Evolutionary conservation across 2,888 invertebrate species (phyloP).

Genomic region (Acleris sparsana): DNA sequence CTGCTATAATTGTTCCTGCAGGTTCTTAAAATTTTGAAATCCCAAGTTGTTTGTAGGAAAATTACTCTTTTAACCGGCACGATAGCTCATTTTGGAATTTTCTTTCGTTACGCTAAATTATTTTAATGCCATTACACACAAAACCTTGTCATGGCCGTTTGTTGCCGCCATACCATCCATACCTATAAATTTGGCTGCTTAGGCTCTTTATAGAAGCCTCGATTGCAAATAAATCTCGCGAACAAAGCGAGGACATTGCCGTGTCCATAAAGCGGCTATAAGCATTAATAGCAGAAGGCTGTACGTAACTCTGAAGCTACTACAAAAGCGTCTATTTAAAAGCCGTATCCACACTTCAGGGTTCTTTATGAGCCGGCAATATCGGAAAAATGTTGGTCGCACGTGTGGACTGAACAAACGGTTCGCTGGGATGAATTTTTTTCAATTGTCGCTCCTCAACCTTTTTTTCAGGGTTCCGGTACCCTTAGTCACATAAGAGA

Average conservation of each 20-base stretch:
- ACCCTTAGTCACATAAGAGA: slow-evolving; percentile 7
- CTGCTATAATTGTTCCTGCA: too few species aligned
- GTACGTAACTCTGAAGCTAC: slow-evolving; percentile 25
- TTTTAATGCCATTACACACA: neutral
- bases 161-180: slow-evolving; percentile 1
- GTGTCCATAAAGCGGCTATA: slow-evolving; percentile 32
- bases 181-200: slow-evolving; percentile 22
- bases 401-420: slow-evolving; percentile 54
- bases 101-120: too few species aligned
- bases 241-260: slow-evolving; percentile 31
- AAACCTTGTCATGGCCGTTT: neutral
- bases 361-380: slow-evolving; percentile 64
- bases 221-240: slow-evolving; percentile 28
- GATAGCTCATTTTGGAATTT: too few species aligned
- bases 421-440: slow-evolving; percentile 50
- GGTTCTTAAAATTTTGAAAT: too few species aligned
- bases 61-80: too few species aligned
- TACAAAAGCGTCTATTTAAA: slow-evolving; percentile 53
- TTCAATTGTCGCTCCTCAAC: slow-evolving; percentile 44
- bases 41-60: too few species aligned
- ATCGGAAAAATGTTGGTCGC: slow-evolving; percentile 73
- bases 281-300: slow-evolving; percentile 32
- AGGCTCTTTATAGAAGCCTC: slow-evolving; percentile 27
- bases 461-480: slow-evolving; percentile 28
- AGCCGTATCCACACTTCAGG: slow-evolving; percentile 49